A percentile compares a stretch with the other conserved stretches of the same genome.
Evolutionary conservation across 2,888 invertebrate species (phyloP).

Genomic region (Tetranychus piercei): DNA sequence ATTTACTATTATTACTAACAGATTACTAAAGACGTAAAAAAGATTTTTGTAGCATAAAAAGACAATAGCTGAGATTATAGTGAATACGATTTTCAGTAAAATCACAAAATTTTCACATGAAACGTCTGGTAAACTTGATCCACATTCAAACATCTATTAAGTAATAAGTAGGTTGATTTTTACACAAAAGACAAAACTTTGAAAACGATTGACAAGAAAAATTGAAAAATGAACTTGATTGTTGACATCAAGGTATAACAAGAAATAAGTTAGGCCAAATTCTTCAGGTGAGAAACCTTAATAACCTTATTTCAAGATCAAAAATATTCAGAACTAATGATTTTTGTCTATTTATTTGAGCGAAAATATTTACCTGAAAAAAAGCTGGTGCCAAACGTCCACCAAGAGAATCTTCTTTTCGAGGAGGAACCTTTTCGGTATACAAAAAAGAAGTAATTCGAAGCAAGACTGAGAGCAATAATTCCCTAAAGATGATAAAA

Average conservation of each 20-base stretch:
- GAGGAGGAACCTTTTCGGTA: conserved; percentile 49
- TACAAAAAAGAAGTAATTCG: conserved; percentile 79
- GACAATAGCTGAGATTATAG: no score
- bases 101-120: no score
- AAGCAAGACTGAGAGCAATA: conserved; percentile 60
- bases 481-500: conserved; percentile 46
- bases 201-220: neutral
- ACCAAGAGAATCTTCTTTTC: conserved; percentile 45
- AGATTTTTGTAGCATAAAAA: no score
- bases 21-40: neutral
- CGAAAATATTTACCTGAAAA: conserved; percentile 32
- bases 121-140: no score
- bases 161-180: no score
- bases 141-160: no score
- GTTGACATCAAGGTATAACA: neutral
- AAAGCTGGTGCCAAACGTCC: conserved; percentile 35
- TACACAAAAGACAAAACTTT: no score
- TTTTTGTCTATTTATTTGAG: no score
- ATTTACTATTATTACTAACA: neutral
- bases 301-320: neutral
- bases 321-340: neutral
- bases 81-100: no score
- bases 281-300: neutral
- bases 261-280: neutral
- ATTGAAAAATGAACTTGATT: conserved; percentile 9